phyloP scores from a whole-genome alignment of 2,888 invertebrate genomes.

The Metalampra italica region DNA sequence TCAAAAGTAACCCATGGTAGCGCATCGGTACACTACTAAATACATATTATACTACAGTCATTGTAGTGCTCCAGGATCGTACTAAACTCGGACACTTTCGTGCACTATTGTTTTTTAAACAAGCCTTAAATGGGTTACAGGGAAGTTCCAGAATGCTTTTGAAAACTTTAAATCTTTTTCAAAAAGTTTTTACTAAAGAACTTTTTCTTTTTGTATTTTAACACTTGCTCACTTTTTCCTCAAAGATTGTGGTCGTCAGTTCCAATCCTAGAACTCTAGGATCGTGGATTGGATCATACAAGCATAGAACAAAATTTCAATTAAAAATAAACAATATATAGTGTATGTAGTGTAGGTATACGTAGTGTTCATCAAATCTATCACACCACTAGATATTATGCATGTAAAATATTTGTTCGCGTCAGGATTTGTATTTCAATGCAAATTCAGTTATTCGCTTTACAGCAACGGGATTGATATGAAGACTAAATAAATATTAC shows the following conservation, averaged over 20 bases:
- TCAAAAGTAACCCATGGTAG: background rate
- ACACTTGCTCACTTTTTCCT: too few species aligned
- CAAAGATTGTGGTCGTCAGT: too few species aligned
- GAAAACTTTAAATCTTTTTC: constrained; percentile 4
- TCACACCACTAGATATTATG: too few species aligned
- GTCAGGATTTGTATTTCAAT: constrained; percentile 24
- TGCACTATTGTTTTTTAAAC: constrained; percentile 54
- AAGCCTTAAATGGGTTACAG: constrained; percentile 55
- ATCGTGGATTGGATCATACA: too few species aligned
- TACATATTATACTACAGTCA: constrained; percentile 31
- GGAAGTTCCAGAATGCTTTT: constrained; percentile 26
- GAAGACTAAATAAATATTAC: constrained; percentile 47
- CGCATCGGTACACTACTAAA: constrained; percentile 13
- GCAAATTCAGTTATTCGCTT: constrained; percentile 29
- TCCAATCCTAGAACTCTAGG: too few species aligned
- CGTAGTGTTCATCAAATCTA: too few species aligned
- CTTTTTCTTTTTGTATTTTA: background rate
- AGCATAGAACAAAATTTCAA: too few species aligned
- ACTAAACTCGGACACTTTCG: constrained; percentile 45
- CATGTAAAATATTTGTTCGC: constrained; percentile 1
- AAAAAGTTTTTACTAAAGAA: constrained; percentile 1
- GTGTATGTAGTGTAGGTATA: too few species aligned
- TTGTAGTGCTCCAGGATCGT: constrained; percentile 25
- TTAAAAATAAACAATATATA: too few species aligned
- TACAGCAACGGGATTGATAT: constrained; percentile 41